Conservation (phyloP, 2,888 invertebrate species). For the Dasypolia templi region DNA sequence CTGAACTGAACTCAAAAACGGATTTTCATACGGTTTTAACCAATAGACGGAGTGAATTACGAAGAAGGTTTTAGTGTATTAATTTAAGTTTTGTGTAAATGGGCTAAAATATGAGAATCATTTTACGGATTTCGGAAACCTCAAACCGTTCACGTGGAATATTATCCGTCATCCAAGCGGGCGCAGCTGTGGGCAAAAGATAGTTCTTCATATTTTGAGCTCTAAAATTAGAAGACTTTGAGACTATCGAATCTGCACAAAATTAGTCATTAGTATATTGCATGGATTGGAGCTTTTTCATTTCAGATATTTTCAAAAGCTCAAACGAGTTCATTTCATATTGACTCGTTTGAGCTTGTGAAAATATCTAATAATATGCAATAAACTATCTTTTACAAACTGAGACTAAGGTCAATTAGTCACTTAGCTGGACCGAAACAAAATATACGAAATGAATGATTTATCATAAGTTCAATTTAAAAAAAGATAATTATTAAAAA, state of each 20-base stretch:
- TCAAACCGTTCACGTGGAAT: no score
- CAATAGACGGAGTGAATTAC: no score
- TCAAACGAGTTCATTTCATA: no score
- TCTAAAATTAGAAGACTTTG: neutral
- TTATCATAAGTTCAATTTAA: neutral
- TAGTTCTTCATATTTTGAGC: neutral
- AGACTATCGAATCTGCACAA: neutral
- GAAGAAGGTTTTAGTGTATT: no score
- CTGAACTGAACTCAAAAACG: no score
- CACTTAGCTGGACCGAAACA: neutral
- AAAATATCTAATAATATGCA: neutral
- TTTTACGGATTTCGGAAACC: no score
- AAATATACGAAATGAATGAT: neutral
- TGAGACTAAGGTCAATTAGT: neutral
- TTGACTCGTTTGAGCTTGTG: neutral
- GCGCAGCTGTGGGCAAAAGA: no score
- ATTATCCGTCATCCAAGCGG: no score
- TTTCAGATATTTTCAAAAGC: no score
- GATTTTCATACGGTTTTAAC: no score
- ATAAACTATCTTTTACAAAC: neutral
- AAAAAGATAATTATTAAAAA: neutral
- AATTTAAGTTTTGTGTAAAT: no score
- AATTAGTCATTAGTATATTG: neutral
- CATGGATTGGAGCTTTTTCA: neutral
- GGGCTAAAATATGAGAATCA: no score